Evolutionary conservation across 1,140 invertebrate genomes (phyloP), one percentile per base, ranked within the genome.

Genomic region (Hydropsyche tenuis): DNA sequence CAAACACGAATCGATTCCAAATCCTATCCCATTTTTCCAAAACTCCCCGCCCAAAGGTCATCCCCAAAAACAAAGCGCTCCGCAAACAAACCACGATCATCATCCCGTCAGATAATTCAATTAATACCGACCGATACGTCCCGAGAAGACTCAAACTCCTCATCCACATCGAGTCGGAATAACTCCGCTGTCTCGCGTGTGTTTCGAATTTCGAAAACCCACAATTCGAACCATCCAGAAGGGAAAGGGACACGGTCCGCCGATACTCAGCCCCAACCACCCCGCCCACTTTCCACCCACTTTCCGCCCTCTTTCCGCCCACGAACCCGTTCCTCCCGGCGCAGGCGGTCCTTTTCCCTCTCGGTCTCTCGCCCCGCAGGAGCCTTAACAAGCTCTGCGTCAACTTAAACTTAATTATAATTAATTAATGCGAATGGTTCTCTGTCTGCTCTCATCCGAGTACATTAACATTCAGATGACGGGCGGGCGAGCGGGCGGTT

Each of bases 371-470:
- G 74, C 75, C 79, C 80, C 82, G 83, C 84, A 83, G 84, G 79
- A 82, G 81, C 84, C 77, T 75, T 76, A 78, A 74, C 75, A 77
- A 77, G 77, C 77, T 75, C 82, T 84, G 87, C 88, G 88, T 89
- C 86, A 89, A 89, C 88, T 90, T 88, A 90, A 90, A 90, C 88
- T 90, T 89, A 90, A 90, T 90, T 90, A 90, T 90, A 89, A 90
- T 90, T 90, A 90, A 90, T 90, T 90, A 90, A 90, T 90, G 85
- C 84, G 82, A 85, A 85, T 85, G 84, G 83, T 80, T 80, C 79
- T 76, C 79, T 78, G 75, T 85, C 82, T 80, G 79, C 81, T 81
- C 83, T 82, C 66, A 78, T 69, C 83, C 27, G 42, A 75, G 51
- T 77, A 78, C 82, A 82, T 85, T 83, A 70, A 70, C 68, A 70